Evolutionary conservation across 2,113 vertebrate genomes (phyloP).

Genomic region (Synodontis membranacea): DNA sequence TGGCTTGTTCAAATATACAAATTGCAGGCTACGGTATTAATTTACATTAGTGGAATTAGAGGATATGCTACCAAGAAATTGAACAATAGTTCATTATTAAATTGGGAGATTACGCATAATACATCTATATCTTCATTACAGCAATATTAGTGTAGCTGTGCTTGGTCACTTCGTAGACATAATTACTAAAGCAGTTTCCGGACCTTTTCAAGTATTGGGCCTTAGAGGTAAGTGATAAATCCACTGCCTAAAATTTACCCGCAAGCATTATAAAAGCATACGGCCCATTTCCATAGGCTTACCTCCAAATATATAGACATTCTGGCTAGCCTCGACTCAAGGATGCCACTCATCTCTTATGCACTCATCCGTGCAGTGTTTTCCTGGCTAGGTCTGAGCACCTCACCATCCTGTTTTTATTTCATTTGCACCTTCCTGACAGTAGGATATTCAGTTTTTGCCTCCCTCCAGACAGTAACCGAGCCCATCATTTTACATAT

Average conservation of each 20-base stretch:
- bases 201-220: neutral
- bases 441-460: conserved; percentile 24
- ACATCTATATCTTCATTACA: neutral
- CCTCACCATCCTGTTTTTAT: conserved; percentile 35
- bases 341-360: neutral
- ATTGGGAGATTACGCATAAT: neutral
- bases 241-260: neutral
- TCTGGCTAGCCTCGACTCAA: neutral
- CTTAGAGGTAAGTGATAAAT: neutral
- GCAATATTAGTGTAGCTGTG: neutral
- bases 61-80: neutral
- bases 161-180: neutral
- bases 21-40: neutral
- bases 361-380: conserved; percentile 14
- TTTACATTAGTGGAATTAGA: neutral
- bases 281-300: neutral
- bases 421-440: conserved; percentile 35
- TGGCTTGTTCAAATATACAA: neutral
- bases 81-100: neutral
- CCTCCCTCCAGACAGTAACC: conserved; percentile 21
- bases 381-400: conserved; percentile 8
- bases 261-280: neutral
- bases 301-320: neutral
- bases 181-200: neutral
- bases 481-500: conserved; percentile 57